Conservation (phyloP, 2,797 vertebrate genomes). For the Clangula hyemalis region DNA sequence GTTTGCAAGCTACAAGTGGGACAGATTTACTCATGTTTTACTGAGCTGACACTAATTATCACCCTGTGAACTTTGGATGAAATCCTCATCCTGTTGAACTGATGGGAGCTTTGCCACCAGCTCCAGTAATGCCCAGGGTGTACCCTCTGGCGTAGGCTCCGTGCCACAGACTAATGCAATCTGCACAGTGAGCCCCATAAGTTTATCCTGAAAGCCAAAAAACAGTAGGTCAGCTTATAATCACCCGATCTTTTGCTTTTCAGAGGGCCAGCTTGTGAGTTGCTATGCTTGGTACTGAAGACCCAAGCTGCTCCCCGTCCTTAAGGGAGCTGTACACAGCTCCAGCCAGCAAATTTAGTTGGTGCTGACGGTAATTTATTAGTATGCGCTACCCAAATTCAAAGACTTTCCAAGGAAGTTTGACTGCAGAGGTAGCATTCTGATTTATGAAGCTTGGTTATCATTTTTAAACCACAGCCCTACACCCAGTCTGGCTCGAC, state of each 20-base stretch:
- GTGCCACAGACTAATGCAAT: neutral
- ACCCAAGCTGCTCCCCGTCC: neutral
- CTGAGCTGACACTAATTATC: slow-evolving; percentile 29
- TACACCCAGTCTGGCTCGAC: slow-evolving; percentile 30
- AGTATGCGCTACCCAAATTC: slow-evolving; percentile 69
- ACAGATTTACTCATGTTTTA: slow-evolving; percentile 17
- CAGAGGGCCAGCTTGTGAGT: neutral
- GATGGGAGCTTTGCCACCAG: slow-evolving; percentile 40
- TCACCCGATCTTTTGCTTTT: neutral
- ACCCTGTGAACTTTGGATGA: slow-evolving; percentile 19
- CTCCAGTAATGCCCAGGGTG: neutral
- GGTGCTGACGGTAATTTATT: neutral
- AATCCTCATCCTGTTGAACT: slow-evolving; percentile 21
- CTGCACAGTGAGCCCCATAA: neutral
- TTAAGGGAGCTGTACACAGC: neutral
- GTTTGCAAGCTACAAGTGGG: neutral
- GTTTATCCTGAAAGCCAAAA: slow-evolving; percentile 40
- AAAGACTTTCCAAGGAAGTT: slow-evolving; percentile 73
- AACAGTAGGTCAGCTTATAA: neutral
- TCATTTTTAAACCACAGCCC: slow-evolving; percentile 53
- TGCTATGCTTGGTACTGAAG: rapidly evolving
- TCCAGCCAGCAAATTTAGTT: neutral
- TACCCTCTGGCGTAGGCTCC: neutral
- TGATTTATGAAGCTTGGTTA: slow-evolving; percentile 67
- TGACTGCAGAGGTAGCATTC: slow-evolving; percentile 52